Base-by-base conservation (phyloP, 2,797 vertebrate genomes). In the Pogoniulus pusillus region DNA sequence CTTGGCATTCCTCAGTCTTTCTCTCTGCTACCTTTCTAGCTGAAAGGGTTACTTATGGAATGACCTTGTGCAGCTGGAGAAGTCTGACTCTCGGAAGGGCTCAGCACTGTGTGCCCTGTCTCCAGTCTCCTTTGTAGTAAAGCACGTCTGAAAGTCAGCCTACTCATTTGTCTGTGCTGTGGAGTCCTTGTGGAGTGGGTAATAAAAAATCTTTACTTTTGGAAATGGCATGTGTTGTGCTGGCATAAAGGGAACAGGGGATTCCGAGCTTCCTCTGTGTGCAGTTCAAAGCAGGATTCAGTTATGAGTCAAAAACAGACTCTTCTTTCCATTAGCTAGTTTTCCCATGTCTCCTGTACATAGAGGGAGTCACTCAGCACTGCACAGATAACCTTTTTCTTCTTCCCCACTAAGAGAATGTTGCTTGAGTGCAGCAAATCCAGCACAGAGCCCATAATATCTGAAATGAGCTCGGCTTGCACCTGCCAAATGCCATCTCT, bases 381-480 rank as follows among this genome's bases (percentile, higher is more conserved):
- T 79, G 58, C 72, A 81, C 18, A 63, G 49, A 80, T 80, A 82
- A 91, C 66, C 66, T 73, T 72, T 90, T 57, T 66, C 55, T 27
- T 49, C 84, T 70, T 76, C 30, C 49, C 29, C 53, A 14, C 26
- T 18, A 82, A 59, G 47, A 87, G 24, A 32, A 63, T 29, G 27
- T 72, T 91, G 11, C 57, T 72, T 11, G 17, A 57, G 58, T 39
- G 41, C 71, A 64, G 66, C 41, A 81, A 90, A 88, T 88, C 75
- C 57, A 17, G 37, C 65, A 20, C 55, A 76, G 86, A 95, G 59
- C 53, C 71, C 17, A 4, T 35, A 91, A 85, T 90, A 74, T 76
- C 47, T 8, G 41, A 83, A 95, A 93, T 75, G 78, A 93, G 93
- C 51, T 76, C 87, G 10, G 59, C 74, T 74, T 75, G 63, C 71